Base-by-base conservation (phyloP, 2,888 invertebrate species). In the Stegana nigrithorax region DNA sequence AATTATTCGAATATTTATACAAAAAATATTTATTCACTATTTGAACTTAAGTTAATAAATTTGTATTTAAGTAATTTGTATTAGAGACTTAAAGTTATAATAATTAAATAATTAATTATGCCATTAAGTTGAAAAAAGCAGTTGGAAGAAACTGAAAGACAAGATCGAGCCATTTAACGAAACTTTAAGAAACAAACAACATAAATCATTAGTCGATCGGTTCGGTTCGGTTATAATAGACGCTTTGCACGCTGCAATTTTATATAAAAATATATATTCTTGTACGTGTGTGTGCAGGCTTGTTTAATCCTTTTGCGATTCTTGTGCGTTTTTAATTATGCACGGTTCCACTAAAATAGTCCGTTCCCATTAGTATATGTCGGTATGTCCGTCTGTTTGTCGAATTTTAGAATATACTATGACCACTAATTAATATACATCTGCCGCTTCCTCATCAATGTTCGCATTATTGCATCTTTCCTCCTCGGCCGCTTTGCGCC, bases 401-500 rank as follows among this genome's bases (percentile, higher is more conserved):
- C 44, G 27, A 36, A n/a, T 47, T 2, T 47, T 23, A 17, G n/a
- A 47, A n/a, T 19, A 12, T 47, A 47, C 39, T 21, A 27, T 17
- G 17, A 27, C 2, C 2, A 19, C 26, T 26, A 32, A 0, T 29
- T 67, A 75, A 56, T 75, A 69, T 60, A 59, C 70, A 60, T 73
- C 68, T 55, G 67, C 64, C 45, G 67, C 67, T 57, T 78, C 78
- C 63, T 79, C 76, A 23, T 77, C 73, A 21, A 73, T 64, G 2
- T 39, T 17, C n/a, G 17, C 39, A 4, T 17, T 17, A 14, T 39
- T 39, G n/a, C 14, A 4, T 4, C 39, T n/a, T 14, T 66, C 68
- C 60, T 78, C 73, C 57, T 77, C 75, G 70, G 75, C 76, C 64
- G 78, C 74, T 69, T 80, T 77, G 59, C 78, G 77, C 65, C 76